Evolutionary conservation across 2,888 invertebrate species (phyloP), one percentile per base, ranked within the genome.

Genomic region (Dolomedes plantarius): DNA sequence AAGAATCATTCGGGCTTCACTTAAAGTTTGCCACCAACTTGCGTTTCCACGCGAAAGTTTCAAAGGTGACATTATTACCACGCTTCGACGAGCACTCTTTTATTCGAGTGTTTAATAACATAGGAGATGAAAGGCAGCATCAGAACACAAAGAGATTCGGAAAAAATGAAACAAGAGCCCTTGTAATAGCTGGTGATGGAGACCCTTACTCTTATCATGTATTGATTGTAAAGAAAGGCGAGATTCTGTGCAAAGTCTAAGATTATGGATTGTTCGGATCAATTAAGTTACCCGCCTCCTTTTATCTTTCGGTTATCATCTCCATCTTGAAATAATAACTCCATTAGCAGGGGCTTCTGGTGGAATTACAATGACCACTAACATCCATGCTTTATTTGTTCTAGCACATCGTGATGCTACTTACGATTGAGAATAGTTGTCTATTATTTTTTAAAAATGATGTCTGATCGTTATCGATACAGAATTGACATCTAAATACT

Each of bases 21-120:
- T 46, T 46, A 13, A 2, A 46, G 2, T 5, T 46, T 46, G 16
- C 16, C 16, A 16, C 46, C 2, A 64, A 64, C 75, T 77, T 77
- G 50, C 28, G 68, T 41, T 64, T 77, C 56, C 65, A 41, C 31
- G 39, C 32, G 67, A 62, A 32, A 16, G 28, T 39, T 62, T 41
- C 27, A 78, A 56, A 56, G 27, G 67, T 46, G 73, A 28, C 64
- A 56, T 50, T 50, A 27, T 16, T 27, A 32, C 27, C 16, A 74
- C 68, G 80, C 73, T 50, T 81, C 29, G 50, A 13, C 62, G 74
- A 67, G 7, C 28, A 31, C 19, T 56, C 27, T 36, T 16, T 80
- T 74, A 81, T 5, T 27, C 68, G 56, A 74, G 68, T 56, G 56
- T 74, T 50, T 74, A 81, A 81, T 81, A 67, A 81, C 28, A 46